Base-by-base conservation (phyloP, 2,113 vertebrate genomes). In the Brachyhypopomus gauderio region DNA sequence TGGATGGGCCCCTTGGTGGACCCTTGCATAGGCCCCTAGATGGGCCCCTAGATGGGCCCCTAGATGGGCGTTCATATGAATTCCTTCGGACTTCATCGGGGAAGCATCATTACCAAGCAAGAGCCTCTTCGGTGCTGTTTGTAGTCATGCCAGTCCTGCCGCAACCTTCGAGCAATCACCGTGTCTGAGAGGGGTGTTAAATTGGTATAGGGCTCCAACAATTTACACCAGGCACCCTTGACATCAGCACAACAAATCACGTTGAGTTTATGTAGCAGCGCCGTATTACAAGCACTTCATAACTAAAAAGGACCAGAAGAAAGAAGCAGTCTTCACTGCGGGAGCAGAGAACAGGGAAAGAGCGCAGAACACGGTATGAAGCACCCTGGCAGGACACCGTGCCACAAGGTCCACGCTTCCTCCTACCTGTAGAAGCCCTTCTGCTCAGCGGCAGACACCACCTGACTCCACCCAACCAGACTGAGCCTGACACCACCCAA, bases 51-150 rank as follows among this genome's bases (percentile, higher is more conserved):
- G 30, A 30, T 1, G 30, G 30, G 30, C 30, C 30, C 30, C 30
- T 30, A 30, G 30, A 30, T 30, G 30, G 30, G 30, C 30, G 30
- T 30, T 30, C 30, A 30, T 30, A 3, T 30, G 30, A 30, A 30
- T 77, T 84, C 79, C 79, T 72, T 83, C 77, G 75, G 66, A 82
- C 84, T 86, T 86, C 85, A 81, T 84, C 79, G 79, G 72, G 79
- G 77, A 84, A 84, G 77, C 72, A 66, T 86, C 83, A 84, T 86
- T 86, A 86, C 77, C 1, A 77, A 62, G 45, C 72, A 62, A 76
- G 79, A 76, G 83, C 62, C 83, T 80, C 85, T 80, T 75, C 22
- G 25, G 72, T 72, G 75, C 63, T 38, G 63, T 81, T 85, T 83
- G 83, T 71, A 70, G 74, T 69, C 36, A 36, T n/a, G 77, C 80